Evolutionary conservation across 2,113 vertebrate species (phyloP), one percentile per base, ranked within the genome.

Genomic region (Octodon degus): DNA sequence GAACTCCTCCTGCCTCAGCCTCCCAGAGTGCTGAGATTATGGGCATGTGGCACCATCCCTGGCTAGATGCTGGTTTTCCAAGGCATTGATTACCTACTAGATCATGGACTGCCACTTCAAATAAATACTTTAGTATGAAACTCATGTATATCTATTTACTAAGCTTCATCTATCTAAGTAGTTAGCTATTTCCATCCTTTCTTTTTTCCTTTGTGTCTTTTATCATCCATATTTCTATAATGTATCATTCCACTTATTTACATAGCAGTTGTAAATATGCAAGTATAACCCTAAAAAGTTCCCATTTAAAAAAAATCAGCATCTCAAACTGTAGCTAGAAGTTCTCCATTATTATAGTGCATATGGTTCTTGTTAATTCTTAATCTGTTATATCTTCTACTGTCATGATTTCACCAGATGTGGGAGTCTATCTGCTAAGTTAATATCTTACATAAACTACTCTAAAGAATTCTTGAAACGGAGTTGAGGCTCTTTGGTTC

Each of bases 321-420:
- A 84, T n/a, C 67, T 40, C 14, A 96, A 96, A 91, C 70, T 84
- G 17, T 50, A 96, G 65, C 77, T 79, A 76, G 67, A 91, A 95
- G 85, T 80, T 89, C 85, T 90, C 34, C n/a, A 84, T 89, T 89
- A 94, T 92, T 84, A 92, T 22, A 87, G 25, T n/a, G 65, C 86
- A 96, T 90, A 74, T 96, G 95, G 83, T 93, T 40, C 68, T 91
- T 90, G 63, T 95, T 96, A 91, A 96, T 96, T 96, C 74, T 89
- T 94, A 94, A 91, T 96, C 80, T 93, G 83, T 43, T 96, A 2
- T 96, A 81, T 95, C 67, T 87, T 92, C 94, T 67, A 94, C 90
- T 87, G 74, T 92, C 88, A 94, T 95, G 76, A 90, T 76, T 89
- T 96, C 67, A 95, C 91, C 94, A 96, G 86, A 96, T 95, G 95